These are phyloP conservation scores for Drosophila affinis DNA, from an alignment of 2,888 invertebrate genomes.

Conservation along the genomic window DNA sequence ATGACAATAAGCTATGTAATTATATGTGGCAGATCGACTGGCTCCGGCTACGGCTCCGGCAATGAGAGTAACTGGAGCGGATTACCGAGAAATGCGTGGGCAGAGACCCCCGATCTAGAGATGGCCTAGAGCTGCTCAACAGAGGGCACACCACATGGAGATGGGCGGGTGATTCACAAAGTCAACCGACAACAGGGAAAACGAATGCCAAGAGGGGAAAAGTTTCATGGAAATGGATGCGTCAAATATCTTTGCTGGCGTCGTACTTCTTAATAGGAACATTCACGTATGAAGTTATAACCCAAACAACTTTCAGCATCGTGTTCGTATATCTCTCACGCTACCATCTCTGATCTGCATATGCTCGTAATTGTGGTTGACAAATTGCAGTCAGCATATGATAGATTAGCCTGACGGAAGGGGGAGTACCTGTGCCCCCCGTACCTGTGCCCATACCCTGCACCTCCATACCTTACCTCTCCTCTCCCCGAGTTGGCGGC, in stretches of 20 bases:
- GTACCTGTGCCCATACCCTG: slow-evolving; percentile 3
- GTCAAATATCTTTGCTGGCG: no score
- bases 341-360: slow-evolving; percentile 43
- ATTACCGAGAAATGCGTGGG: slow-evolving; percentile 73
- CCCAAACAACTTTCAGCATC: background rate
- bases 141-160: slow-evolving; percentile 4
- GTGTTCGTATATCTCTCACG: slow-evolving; percentile 25
- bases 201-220: background rate
- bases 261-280: no score
- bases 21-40: slow-evolving; percentile 66
- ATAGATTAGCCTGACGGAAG: slow-evolving; percentile 56
- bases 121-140: background rate
- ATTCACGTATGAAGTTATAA: background rate
- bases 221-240: no score
- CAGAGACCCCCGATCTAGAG: slow-evolving; percentile 17
- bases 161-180: background rate
- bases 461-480: background rate
- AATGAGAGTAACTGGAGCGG: slow-evolving; percentile 59
- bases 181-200: slow-evolving; percentile 11
- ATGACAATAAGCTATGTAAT: slow-evolving; percentile 77
- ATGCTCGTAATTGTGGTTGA: slow-evolving; percentile 65
- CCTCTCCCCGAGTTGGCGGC: slow-evolving; percentile 51
- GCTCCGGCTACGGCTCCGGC: slow-evolving; percentile 44
- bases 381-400: slow-evolving; percentile 79
- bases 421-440: background rate